phyloP scores from a whole-genome alignment of 2,113 vertebrate species.

The Hyperoodon ampullatus region DNA sequence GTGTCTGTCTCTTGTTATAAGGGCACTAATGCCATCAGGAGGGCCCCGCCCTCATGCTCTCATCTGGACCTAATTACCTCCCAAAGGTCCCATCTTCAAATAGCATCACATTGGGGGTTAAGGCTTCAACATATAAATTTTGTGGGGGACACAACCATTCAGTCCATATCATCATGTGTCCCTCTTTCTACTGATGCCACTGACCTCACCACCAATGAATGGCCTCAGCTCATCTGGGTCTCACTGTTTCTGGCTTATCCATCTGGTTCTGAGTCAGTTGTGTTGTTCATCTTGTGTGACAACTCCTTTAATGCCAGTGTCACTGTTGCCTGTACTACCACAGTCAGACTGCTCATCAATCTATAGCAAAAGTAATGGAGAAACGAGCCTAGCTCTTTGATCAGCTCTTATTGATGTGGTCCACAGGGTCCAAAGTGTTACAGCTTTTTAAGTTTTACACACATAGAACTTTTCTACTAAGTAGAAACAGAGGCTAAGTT shows the following conservation, averaged over 20 bases:
- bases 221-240: not conserved
- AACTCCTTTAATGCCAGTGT: not conserved
- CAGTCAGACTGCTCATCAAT: not conserved
- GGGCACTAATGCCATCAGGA: not conserved
- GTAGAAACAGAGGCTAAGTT: not conserved
- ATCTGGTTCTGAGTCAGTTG: not conserved
- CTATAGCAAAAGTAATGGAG: not conserved
- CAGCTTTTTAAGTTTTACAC: not conserved
- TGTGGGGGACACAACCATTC: not conserved
- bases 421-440: not conserved
- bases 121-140: not conserved
- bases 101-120: not conserved
- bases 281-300: not conserved
- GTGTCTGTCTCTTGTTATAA: not conserved
- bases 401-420: not conserved
- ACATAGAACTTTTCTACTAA: not conserved
- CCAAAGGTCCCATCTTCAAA: not conserved
- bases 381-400: not conserved
- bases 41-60: no score
- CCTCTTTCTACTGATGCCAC: not conserved
- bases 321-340: not conserved
- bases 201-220: not conserved
- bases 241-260: not conserved
- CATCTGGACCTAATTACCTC: not conserved
- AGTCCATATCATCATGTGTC: not conserved